phyloP scores from a whole-genome alignment of 2,888 invertebrate species.

The Iselma pallidipennis region DNA sequence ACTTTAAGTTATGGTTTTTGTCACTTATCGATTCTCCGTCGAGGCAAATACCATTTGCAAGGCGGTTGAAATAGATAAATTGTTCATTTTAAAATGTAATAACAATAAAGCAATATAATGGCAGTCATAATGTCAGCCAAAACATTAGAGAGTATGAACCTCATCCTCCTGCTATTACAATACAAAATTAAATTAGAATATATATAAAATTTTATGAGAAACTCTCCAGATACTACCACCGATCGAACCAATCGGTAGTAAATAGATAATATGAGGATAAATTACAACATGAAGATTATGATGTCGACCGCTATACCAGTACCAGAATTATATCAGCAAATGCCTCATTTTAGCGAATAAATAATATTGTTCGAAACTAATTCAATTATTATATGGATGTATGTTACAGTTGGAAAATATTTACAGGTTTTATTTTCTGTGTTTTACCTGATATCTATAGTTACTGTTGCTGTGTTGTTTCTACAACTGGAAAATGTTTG shows the following conservation, averaged over 20 bases:
- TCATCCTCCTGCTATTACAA: constrained; percentile 11
- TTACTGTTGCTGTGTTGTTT: constrained; percentile 1
- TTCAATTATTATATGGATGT: neutral
- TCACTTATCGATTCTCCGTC: neutral
- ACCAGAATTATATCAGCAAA: no score
- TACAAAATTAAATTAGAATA: constrained; percentile 35
- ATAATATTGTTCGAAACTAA: neutral
- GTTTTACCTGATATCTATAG: no score
- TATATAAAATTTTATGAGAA: constrained; percentile 39
- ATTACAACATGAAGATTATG: no score
- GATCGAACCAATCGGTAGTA: constrained; percentile 11
- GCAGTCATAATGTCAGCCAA: constrained; percentile 13
- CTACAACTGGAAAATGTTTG: constrained; percentile 5
- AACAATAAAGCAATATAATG: constrained; percentile 26
- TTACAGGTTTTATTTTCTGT: no score
- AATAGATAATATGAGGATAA: constrained; percentile 10
- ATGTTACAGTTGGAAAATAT: constrained; percentile 1
- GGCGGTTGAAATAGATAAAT: neutral
- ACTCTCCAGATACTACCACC: constrained; percentile 31
- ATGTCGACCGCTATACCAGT: no score
- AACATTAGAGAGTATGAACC: neutral
- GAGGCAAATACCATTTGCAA: neutral
- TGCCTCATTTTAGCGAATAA: no score
- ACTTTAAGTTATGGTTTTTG: no score
- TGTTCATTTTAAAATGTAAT: constrained; percentile 11